These are phyloP conservation scores for Ivindomyrus marchei DNA, from an alignment of 2,113 vertebrate genomes.

Conservation along the genomic window DNA sequence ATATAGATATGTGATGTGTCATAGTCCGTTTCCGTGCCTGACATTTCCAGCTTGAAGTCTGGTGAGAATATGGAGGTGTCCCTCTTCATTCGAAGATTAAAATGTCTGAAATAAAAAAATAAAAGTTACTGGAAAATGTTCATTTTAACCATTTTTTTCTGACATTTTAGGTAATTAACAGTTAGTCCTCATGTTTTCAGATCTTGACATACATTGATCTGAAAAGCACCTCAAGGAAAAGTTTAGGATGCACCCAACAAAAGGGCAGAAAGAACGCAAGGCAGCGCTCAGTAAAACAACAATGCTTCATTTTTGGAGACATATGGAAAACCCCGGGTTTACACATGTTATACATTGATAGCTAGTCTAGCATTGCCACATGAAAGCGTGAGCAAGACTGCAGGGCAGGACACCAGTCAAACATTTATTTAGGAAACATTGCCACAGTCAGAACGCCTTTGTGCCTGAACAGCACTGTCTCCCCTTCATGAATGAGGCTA, in stretches of 20 bases:
- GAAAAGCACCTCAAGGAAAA: background rate
- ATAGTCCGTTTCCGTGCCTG: conserved; percentile 67
- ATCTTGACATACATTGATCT: background rate
- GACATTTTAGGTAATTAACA: background rate
- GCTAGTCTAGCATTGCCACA: background rate
- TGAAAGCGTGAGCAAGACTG: background rate
- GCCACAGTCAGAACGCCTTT: background rate
- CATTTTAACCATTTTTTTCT: background rate
- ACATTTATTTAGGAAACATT: background rate
- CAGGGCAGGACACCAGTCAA: background rate
- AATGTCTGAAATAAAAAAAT: conserved; percentile 65
- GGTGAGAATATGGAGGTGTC: conserved; percentile 81
- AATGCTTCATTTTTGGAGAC: background rate
- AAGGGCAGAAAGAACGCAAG: background rate
- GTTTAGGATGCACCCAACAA: background rate
- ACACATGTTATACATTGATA: background rate
- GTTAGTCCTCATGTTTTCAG: background rate
- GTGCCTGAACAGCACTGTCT: background rate
- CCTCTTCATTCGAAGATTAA: conserved; percentile 89
- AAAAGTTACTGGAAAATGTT: background rate
- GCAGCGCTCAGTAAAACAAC: background rate
- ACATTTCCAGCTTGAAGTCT: conserved; percentile 81
- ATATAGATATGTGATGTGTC: conserved; percentile 97
- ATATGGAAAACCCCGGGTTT: background rate
- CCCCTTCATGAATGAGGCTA: background rate